Percentiles rank a stretch among this genome's conserved stretches.
phyloP scores from a whole-genome alignment of 1,140 invertebrate genomes.

The Drosophila nannoptera region DNA sequence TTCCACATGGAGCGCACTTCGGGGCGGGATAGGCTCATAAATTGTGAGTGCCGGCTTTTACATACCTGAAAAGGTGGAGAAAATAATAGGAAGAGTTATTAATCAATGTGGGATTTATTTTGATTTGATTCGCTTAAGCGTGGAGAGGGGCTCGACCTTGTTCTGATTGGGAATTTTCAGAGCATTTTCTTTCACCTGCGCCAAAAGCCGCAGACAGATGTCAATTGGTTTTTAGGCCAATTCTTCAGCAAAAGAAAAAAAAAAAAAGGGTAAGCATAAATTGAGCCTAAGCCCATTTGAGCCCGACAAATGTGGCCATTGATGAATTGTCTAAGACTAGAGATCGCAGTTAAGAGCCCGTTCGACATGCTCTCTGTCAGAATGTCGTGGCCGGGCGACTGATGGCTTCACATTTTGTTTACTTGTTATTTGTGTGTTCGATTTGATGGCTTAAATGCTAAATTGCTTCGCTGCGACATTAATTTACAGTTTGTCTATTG shows the following conservation, averaged over 20 bases:
- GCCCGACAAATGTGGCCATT: conserved; percentile 45
- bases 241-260: no score
- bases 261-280: conserved; percentile 36
- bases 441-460: conserved; percentile 41
- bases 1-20: background rate
- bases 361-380: background rate
- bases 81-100: background rate
- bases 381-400: no score
- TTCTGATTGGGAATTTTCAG: no score
- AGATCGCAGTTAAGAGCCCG: conserved; percentile 4
- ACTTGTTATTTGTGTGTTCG: conserved; percentile 8
- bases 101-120: no score
- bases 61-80: conserved; percentile 33
- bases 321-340: conserved; percentile 30
- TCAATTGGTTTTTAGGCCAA: no score
- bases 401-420: conserved; percentile 8
- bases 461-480: conserved; percentile 39
- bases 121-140: no score
- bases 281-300: conserved; percentile 37
- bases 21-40: conserved; percentile 1
- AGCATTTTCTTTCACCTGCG: no score
- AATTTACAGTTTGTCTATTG: conserved; percentile 45
- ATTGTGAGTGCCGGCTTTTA: background rate
- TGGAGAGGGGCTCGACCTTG: no score
- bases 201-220: no score